A percentile compares a stretch with the other conserved stretches of the same genome.
Evolutionary conservation across 2,113 vertebrate species (phyloP).

Genomic region (Forbesichthys agassizii): DNA sequence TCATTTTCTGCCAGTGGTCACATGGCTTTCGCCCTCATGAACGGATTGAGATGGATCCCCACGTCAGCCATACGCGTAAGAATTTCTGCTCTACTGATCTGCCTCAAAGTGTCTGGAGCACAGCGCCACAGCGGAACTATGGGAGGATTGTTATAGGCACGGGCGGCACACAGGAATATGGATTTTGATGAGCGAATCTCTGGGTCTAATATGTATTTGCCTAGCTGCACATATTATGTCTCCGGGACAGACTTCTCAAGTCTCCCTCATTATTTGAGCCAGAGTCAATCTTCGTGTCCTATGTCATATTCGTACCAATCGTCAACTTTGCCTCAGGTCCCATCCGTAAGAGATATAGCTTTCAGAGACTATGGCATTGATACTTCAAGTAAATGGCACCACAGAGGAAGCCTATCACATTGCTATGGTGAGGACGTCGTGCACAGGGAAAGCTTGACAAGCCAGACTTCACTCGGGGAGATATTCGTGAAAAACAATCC

Average conservation of each 20-base stretch:
- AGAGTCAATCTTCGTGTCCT: conserved; percentile 96
- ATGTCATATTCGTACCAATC: conserved; percentile 96
- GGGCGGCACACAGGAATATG: conserved; percentile 90
- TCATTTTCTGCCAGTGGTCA: conserved; percentile 99
- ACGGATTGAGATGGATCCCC: conserved; percentile 99
- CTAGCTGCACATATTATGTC: conserved; percentile 99
- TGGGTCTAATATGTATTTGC: conserved; percentile 98
- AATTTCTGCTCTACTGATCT: conserved; percentile 94
- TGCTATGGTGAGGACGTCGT: conserved; percentile 95
- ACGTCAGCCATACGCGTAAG: conserved; percentile 99
- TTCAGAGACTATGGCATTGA: conserved; percentile 99
- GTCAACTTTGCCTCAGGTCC: conserved; percentile 95
- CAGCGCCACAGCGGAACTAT: conserved; percentile 87
- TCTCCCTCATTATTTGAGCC: conserved; percentile 97
- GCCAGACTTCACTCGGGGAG: conserved; percentile 86
- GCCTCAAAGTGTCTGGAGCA: conserved; percentile 97
- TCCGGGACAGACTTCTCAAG: conserved; percentile 96
- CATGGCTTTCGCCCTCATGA: conserved; percentile 97
- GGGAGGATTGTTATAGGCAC: conserved; percentile 88
- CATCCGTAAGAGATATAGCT: conserved; percentile 96
- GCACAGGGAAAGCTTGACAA: conserved; percentile 94
- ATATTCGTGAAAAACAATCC: conserved; percentile 90
- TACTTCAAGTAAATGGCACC: conserved; percentile 95
- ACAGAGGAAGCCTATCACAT: conserved; percentile 91
- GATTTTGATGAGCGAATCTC: conserved; percentile 99